Percentiles rank a stretch among this genome's conserved stretches.
Evolutionary conservation across 2,797 vertebrate genomes (phyloP).

Genomic region (Enteromius anoplus): DNA sequence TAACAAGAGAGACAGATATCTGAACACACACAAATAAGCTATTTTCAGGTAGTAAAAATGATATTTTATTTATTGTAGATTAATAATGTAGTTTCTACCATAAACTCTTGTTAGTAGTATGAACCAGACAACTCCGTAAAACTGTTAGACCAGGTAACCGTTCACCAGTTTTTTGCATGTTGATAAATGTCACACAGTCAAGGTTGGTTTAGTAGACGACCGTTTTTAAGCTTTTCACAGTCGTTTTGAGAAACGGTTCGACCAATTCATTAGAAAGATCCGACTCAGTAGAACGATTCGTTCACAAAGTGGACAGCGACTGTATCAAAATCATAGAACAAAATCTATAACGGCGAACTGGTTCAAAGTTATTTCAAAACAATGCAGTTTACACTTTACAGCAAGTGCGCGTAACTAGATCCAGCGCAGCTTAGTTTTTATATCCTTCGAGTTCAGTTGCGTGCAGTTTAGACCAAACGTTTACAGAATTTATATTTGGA

Average conservation of each 20-base stretch:
- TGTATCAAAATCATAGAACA: background rate
- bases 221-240: background rate
- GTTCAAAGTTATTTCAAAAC: background rate
- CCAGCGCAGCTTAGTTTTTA: background rate
- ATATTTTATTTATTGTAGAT: background rate
- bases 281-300: background rate
- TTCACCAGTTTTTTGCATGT: background rate
- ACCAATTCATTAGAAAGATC: background rate
- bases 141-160: background rate
- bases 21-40: background rate
- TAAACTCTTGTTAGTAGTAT: background rate
- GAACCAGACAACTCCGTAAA: background rate
- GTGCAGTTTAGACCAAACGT: background rate
- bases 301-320: background rate
- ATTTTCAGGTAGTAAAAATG: background rate
- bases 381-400: background rate
- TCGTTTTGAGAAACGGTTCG: background rate
- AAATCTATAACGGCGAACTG: background rate
- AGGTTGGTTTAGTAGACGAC: background rate
- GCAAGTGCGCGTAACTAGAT: background rate
- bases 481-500: background rate
- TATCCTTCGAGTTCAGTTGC: background rate
- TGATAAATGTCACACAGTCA: background rate
- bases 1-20: background rate
- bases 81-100: background rate